phyloP scores from a whole-genome alignment of 2,888 invertebrate species.

The Drosophila acutilabella region DNA sequence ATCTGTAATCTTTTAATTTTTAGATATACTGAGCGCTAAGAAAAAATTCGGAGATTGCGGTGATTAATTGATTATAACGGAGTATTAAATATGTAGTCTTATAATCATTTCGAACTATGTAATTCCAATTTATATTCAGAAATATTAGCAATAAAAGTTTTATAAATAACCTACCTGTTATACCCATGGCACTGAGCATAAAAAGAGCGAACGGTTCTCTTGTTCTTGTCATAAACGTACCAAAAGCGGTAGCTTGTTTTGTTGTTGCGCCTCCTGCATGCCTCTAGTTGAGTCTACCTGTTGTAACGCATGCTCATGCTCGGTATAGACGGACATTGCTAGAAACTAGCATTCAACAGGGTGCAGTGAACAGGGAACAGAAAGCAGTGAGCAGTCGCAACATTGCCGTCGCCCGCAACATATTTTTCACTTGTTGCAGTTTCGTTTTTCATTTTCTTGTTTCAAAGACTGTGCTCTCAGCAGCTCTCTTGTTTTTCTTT shows the following conservation, averaged over 20 bases:
- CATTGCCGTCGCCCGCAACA: slow-evolving; percentile 66
- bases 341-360: slow-evolving; percentile 8
- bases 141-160: too few relatives aligned
- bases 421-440: slow-evolving; percentile 83
- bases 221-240: slow-evolving; percentile 62
- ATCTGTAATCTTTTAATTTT: too few relatives aligned
- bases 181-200: background rate
- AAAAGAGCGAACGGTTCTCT: slow-evolving; percentile 34
- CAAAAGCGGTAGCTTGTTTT: slow-evolving; percentile 78
- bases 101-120: too few relatives aligned
- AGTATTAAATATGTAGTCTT: too few relatives aligned
- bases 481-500: slow-evolving; percentile 42
- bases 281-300: slow-evolving; percentile 58
- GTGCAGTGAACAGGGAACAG: slow-evolving; percentile 4
- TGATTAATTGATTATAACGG: too few relatives aligned
- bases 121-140: too few relatives aligned
- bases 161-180: background rate
- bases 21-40: too few relatives aligned
- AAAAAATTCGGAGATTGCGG: too few relatives aligned
- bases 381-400: slow-evolving; percentile 21
- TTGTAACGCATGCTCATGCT: slow-evolving; percentile 45
- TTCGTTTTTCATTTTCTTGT: slow-evolving; percentile 82
- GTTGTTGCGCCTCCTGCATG: slow-evolving; percentile 35
- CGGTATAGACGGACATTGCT: slow-evolving; percentile 42
- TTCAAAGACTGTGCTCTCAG: slow-evolving; percentile 35